A percentile compares a stretch with the other conserved stretches of the same genome.
These are phyloP conservation scores for Phthorimaea operculella DNA, from an alignment of 1,140 invertebrate species.

Conservation along the genomic window DNA sequence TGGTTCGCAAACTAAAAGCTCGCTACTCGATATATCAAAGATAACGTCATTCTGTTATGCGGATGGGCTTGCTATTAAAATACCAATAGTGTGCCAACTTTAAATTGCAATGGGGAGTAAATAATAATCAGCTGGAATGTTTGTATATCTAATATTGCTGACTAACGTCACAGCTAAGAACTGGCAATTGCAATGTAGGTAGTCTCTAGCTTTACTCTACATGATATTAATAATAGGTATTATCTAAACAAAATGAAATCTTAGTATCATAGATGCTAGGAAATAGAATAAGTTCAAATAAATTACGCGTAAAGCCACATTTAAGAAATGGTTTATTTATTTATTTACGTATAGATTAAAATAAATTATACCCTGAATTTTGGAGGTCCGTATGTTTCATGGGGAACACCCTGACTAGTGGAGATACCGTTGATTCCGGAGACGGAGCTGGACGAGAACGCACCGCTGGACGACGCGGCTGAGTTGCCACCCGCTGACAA, in stretches of 20 bases:
- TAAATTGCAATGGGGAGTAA: conserved; percentile 41
- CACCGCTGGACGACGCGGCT: background rate
- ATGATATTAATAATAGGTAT: background rate
- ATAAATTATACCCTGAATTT: conserved; percentile 34
- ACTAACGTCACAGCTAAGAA: background rate
- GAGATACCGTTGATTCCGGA: conserved; percentile 29
- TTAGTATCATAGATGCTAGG: background rate
- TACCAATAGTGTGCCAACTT: conserved; percentile 53
- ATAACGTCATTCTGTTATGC: conserved; percentile 55
- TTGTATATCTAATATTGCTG: conserved; percentile 19
- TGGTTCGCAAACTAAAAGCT: conserved; percentile 34
- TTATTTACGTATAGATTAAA: background rate
- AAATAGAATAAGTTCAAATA: background rate
- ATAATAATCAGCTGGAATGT: conserved; percentile 35
- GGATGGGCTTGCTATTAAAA: conserved; percentile 54
- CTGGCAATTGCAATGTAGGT: conserved; percentile 7
- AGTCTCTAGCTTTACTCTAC: too few relatives aligned
- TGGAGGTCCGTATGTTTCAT: conserved; percentile 52
- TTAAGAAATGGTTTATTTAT: background rate
- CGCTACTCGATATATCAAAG: conserved; percentile 50
- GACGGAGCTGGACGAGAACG: background rate
- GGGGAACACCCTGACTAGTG: conserved; percentile 54
- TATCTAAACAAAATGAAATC: background rate
- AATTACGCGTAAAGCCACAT: background rate
- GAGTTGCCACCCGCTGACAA: background rate